Percentiles rank a stretch among this genome's conserved stretches.
Conservation (phyloP, 2,113 vertebrate genomes). For the Phrynosoma blainvillii region DNA sequence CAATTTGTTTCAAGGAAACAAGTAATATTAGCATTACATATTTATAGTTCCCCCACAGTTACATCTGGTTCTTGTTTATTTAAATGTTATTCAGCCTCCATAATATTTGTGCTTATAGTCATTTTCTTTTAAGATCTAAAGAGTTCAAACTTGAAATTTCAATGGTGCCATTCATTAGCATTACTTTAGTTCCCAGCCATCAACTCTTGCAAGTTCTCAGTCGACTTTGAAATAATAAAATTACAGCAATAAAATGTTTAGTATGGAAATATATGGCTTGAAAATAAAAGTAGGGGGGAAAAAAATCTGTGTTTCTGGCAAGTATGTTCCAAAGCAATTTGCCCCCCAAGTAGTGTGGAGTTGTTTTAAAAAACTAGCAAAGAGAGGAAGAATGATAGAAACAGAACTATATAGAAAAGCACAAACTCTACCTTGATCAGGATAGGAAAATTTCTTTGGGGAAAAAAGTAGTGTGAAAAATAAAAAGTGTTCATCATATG, state of each 20-base stretch:
- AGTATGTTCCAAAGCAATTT: conserved; percentile 72
- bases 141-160: conserved; percentile 74
- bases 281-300: conserved; percentile 35
- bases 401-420: neutral
- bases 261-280: conserved; percentile 82
- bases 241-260: conserved; percentile 80
- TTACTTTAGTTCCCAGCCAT: conserved; percentile 75
- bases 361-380: conserved; percentile 65
- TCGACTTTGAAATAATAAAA: conserved; percentile 79
- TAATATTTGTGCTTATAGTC: conserved; percentile 76
- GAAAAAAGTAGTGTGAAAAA: too few relatives aligned
- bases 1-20: conserved; percentile 77
- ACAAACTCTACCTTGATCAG: too few relatives aligned
- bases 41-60: conserved; percentile 73
- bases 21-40: conserved; percentile 76
- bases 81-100: conserved; percentile 75
- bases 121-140: conserved; percentile 72
- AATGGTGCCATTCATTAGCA: conserved; percentile 78
- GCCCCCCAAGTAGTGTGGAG: conserved; percentile 57
- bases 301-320: conserved; percentile 64
- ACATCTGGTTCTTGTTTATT: conserved; percentile 78
- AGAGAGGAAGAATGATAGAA: conserved; percentile 51
- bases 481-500: too few relatives aligned
- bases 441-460: too few relatives aligned
- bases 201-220: conserved; percentile 71